A percentile compares a stretch with the other conserved stretches of the same genome.
These are phyloP conservation scores for Ameiurus melas DNA, from an alignment of 2,113 vertebrate species.

Conservation along the genomic window DNA sequence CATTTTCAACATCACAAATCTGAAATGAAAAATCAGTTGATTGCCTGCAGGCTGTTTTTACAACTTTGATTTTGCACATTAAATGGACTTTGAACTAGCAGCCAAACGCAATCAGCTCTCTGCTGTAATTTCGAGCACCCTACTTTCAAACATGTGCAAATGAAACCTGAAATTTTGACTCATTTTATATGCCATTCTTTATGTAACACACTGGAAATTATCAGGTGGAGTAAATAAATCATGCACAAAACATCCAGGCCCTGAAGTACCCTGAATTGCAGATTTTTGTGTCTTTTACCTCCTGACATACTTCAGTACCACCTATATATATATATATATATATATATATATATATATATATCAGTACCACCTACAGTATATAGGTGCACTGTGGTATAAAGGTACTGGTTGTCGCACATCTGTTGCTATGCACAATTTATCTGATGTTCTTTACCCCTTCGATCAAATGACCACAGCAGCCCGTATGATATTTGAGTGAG, in stretches of 20 bases:
- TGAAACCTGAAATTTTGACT: not conserved
- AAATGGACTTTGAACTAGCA: constrained; percentile 27
- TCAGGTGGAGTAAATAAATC: not conserved
- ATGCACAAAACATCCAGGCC: not conserved
- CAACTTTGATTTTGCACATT: constrained; percentile 37
- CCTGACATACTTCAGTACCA: no score
- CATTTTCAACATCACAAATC: constrained; percentile 49
- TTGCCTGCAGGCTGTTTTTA: constrained; percentile 50
- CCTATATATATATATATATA: no score
- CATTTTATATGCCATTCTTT: not conserved
- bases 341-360: no score
- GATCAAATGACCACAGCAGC: not conserved
- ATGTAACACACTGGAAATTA: not conserved
- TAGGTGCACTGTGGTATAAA: not conserved
- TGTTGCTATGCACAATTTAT: not conserved
- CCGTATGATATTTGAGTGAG: not conserved
- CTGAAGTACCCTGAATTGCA: no score
- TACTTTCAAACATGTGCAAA: not conserved
- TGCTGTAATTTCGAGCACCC: constrained; percentile 7
- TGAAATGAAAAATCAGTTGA: constrained; percentile 52
- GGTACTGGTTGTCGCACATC: not conserved
- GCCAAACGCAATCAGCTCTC: constrained; percentile 20
- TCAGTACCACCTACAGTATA: no score
- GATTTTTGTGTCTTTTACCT: no score
- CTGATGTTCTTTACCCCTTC: not conserved